phyloP scores from a whole-genome alignment of 2,888 invertebrate species.

The Falcaria lacertinaria region DNA sequence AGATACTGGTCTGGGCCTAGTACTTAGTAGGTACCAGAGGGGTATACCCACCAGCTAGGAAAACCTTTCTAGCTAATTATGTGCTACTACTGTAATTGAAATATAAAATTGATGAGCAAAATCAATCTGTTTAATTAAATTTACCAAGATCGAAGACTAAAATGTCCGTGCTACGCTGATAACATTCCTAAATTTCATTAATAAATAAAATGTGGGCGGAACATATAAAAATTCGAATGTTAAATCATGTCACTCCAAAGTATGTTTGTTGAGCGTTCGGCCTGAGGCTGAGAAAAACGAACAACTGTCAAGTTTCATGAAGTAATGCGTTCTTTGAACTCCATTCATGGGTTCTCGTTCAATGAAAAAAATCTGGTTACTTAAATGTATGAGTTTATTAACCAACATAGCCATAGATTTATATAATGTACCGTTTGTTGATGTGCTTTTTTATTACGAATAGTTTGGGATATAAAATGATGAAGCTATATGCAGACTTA shows the following conservation, averaged over 20 bases:
- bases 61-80: no score
- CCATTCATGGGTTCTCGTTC: not conserved
- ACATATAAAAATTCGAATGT: not conserved
- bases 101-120: no score
- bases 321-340: conserved; percentile 1
- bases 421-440: not conserved
- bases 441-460: not conserved
- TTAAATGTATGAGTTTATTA: not conserved
- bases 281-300: not conserved
- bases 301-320: not conserved
- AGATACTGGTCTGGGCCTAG: no score
- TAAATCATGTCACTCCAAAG: not conserved
- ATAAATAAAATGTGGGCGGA: not conserved
- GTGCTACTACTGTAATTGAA: no score
- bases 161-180: no score
- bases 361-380: not conserved
- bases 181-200: no score
- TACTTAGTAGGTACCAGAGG: no score
- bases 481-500: not conserved
- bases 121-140: no score
- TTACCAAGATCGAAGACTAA: no score
- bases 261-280: not conserved
- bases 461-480: not conserved
- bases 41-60: no score
- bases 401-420: not conserved